phyloP scores from a whole-genome alignment of 2,113 vertebrate genomes.

The Xenopus tropicalis region UCB_Xtro_10.0 CM004443.2:131809501-131810000 shows the following conservation, averaged over 20 bases:
- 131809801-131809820: conserved; percentile 46
- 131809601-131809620: neutral
- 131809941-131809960: neutral
- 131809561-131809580: neutral
- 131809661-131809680: neutral
- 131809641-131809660: neutral
- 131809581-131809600: neutral
- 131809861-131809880: conserved; percentile 9
- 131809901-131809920: neutral
- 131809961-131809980: neutral
- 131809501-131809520: neutral
- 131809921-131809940: neutral
- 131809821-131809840: conserved; percentile 40
- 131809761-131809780: conserved; percentile 39
- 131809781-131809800: conserved; percentile 49
- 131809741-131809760: conserved; percentile 50
- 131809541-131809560: neutral
- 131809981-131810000: neutral
- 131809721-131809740: conserved; percentile 17
- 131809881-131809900: neutral
- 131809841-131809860: conserved; percentile 18
- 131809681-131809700: neutral
- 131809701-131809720: neutral
- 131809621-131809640: conserved; percentile 43
- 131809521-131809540: neutral